Evolutionary conservation across 2,797 vertebrate genomes (phyloP).

Genomic region (Phoeniculus purpureus): DNA sequence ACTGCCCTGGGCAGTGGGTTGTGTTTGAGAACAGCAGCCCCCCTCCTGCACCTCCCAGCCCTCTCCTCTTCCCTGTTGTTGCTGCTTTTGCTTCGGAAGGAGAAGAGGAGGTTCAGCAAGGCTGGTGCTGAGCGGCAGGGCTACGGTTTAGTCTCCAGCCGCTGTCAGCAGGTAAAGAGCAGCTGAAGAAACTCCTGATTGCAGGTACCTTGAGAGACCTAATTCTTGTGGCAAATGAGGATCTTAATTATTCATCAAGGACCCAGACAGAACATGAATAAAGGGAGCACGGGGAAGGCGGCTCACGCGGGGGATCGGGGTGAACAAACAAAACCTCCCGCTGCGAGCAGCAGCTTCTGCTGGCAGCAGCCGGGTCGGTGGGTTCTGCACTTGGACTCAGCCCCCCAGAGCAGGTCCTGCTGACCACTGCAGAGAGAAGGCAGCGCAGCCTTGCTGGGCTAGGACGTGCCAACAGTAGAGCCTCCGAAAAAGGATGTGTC

Average conservation of each 20-base stretch:
- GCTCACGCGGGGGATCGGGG: background rate
- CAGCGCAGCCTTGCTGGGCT: background rate
- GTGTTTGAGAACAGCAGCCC: accelerated
- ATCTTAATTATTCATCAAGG: conserved; percentile 10
- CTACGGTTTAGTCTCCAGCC: background rate
- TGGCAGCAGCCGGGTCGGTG: background rate
- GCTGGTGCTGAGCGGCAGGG: background rate
- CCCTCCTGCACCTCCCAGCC: accelerated
- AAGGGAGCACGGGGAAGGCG: background rate
- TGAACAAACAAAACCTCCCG: background rate
- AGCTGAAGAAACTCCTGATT: background rate
- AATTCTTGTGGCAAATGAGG: background rate
- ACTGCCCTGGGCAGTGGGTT: accelerated
- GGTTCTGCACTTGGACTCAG: background rate
- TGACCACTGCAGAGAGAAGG: background rate
- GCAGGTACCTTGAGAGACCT: background rate
- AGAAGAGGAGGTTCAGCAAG: no score
- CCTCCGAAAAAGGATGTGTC: background rate
- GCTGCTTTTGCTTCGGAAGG: background rate
- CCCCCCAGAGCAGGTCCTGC: background rate
- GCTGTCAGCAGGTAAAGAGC: background rate
- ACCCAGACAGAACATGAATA: background rate
- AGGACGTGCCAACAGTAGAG: accelerated
- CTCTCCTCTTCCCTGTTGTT: background rate
- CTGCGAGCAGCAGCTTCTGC: accelerated